Evolutionary conservation across 2,888 invertebrate species (phyloP).

Genomic region (Thereva nobilitata): DNA sequence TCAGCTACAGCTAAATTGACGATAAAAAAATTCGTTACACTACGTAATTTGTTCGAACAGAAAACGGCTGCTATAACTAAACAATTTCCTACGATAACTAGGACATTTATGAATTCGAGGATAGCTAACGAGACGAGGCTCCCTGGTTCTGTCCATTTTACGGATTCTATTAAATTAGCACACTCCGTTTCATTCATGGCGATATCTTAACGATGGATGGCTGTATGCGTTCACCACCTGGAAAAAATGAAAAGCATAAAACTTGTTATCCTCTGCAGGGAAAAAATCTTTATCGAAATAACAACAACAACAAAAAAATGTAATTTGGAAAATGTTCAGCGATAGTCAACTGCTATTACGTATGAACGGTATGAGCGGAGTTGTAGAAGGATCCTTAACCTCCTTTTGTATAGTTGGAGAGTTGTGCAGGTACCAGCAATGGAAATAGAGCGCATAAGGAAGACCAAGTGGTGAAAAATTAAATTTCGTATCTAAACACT

Average conservation of each 20-base stretch:
- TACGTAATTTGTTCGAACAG: conserved; percentile 87
- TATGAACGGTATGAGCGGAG: no score
- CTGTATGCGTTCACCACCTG: conserved; percentile 55
- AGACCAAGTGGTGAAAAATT: no score
- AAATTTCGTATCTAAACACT: no score
- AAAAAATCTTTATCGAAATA: background rate
- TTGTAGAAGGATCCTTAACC: no score
- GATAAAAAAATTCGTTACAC: conserved; percentile 96
- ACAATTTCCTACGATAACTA: conserved; percentile 88
- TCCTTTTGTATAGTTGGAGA: no score
- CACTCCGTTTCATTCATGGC: conserved; percentile 81
- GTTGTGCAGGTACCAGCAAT: no score
- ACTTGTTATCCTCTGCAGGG: background rate
- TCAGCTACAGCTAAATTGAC: conserved; percentile 96
- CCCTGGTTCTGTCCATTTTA: conserved; percentile 80
- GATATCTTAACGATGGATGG: conserved; percentile 59
- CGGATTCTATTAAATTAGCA: conserved; percentile 77
- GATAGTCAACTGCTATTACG: no score
- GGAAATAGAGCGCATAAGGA: no score
- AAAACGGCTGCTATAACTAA: conserved; percentile 92
- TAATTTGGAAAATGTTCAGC: no score
- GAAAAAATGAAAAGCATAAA: conserved; percentile 43
- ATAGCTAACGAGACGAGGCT: conserved; percentile 76
- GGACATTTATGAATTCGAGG: conserved; percentile 80
- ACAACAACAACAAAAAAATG: background rate